Percentiles rank a stretch among this genome's conserved stretches.
Evolutionary conservation across 2,797 vertebrate genomes (phyloP).

Genomic region (Ataeniobius toweri): DNA sequence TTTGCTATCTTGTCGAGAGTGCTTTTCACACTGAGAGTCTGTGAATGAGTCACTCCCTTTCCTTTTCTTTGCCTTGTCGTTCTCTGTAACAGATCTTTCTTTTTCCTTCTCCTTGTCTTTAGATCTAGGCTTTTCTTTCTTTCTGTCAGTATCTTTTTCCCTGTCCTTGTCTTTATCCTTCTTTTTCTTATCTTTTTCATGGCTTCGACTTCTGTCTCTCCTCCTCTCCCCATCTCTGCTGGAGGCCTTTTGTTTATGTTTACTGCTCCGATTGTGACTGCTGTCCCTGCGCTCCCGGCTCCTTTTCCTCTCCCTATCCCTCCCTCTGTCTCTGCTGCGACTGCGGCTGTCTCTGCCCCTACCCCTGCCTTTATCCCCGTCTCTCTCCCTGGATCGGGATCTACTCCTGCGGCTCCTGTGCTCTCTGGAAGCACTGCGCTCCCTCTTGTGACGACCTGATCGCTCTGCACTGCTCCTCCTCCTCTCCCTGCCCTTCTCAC

Average conservation of each 20-base stretch:
- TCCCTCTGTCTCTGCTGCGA: conserved; percentile 85
- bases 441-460: conserved; percentile 83
- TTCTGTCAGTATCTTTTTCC: conserved; percentile 80
- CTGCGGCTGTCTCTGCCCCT: conserved; percentile 81
- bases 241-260: conserved; percentile 91
- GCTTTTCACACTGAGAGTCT: conserved; percentile 85
- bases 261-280: conserved; percentile 86
- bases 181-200: conserved; percentile 93
- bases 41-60: conserved; percentile 82
- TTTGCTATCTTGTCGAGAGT: conserved; percentile 89
- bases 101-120: conserved; percentile 83
- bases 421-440: conserved; percentile 87
- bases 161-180: conserved; percentile 84
- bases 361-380: conserved; percentile 84
- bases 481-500: conserved; percentile 87
- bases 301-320: conserved; percentile 89
- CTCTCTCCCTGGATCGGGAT: conserved; percentile 87
- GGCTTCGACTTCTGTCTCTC: conserved; percentile 87
- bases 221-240: conserved; percentile 90
- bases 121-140: conserved; percentile 82
- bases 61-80: conserved; percentile 78
- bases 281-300: conserved; percentile 84
- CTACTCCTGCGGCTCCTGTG: conserved; percentile 82
- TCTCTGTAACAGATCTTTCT: conserved; percentile 78
- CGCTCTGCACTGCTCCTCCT: conserved; percentile 86